Percentiles rank a stretch among this genome's conserved stretches.
Evolutionary conservation across 1,140 invertebrate species (phyloP).

Genomic region (Zaprionus lachaisei): DNA sequence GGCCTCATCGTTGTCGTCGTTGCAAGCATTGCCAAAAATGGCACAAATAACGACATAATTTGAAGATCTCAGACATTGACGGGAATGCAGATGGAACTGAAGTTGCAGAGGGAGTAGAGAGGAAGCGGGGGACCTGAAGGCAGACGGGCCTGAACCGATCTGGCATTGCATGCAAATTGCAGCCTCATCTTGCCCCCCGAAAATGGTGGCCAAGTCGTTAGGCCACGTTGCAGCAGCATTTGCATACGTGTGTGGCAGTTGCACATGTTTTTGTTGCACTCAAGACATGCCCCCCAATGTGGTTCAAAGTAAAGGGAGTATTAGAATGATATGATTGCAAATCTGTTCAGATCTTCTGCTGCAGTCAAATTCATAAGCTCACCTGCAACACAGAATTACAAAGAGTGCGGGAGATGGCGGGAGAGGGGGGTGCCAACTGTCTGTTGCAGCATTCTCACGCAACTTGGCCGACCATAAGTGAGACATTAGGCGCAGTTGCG

Average conservation of each 20-base stretch:
- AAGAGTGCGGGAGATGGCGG: background rate
- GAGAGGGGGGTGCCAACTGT: background rate
- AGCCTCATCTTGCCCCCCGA: constrained; percentile 34
- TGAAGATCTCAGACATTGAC: constrained; percentile 62
- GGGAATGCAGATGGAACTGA: background rate
- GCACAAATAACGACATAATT: constrained; percentile 82
- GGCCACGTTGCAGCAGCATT: constrained; percentile 18
- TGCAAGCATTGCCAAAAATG: constrained; percentile 71
- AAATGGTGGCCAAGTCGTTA: constrained; percentile 51
- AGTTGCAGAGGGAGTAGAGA: background rate
- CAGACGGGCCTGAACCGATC: background rate
- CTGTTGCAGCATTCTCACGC: constrained; percentile 59
- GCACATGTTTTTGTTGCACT: background rate
- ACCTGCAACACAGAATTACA: background rate
- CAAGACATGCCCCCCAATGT: background rate
- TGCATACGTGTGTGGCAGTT: constrained; percentile 24
- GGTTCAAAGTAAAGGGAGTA: background rate
- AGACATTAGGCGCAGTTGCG: constrained; percentile 74
- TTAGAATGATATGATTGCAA: background rate
- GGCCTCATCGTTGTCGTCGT: constrained; percentile 52
- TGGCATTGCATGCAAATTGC: constrained; percentile 42
- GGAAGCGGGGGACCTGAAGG: background rate
- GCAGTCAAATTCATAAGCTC: background rate
- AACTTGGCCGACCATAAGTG: constrained; percentile 63
- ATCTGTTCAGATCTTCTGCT: background rate